Evolutionary conservation across 2,113 vertebrate species (phyloP), one percentile per base, ranked within the genome.

Genomic region (Hippocampus guttulatus): DNA sequence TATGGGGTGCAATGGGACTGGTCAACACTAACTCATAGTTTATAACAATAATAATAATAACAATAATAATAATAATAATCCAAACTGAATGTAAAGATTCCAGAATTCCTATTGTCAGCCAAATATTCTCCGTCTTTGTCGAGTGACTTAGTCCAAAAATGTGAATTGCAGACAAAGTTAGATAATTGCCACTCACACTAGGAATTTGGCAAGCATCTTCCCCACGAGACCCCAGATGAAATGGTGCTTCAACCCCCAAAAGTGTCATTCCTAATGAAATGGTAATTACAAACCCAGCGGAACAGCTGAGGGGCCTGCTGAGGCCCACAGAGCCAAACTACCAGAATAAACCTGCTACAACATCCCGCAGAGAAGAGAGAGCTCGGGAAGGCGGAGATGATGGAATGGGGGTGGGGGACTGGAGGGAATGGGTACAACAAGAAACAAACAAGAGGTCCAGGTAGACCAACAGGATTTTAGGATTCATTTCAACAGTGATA

Each of bases 251-350:
- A 91, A 89, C 88, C 91, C 89, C 87, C 86, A 77, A 91, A 92
- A 92, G 88, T 90, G 89, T 89, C 90, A 88, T 88, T 89, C 88
- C 89, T 92, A 91, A 93, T 92, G 90, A 90, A 92, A 91, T 90
- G 89, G 88, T 90, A 92, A 92, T 93, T 92, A 91, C 91, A 89
- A 91, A 89, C 90, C 88, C 90, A 91, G 89, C 79, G 84, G 89
- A 91, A 90, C 90, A 91, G 92, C 89, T 89, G 88, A 90, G 90
- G 89, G 88, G 82, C 87, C 87, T 83, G 76, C 87, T 74, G 85
- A 80, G 85, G 83, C 88, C 88, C 83, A 82, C 79, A 43, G 86
- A 88, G 85, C 85, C 78, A 81, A 75, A 81, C 84, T 77, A 88
- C 84, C 86, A 86, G 87, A 90, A 90, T 87, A 87, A 90, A 88